A percentile compares a stretch with the other conserved stretches of the same genome.
Evolutionary conservation across 2,113 vertebrate genomes (phyloP).

Genomic region (Clarias macrocephalus): DNA sequence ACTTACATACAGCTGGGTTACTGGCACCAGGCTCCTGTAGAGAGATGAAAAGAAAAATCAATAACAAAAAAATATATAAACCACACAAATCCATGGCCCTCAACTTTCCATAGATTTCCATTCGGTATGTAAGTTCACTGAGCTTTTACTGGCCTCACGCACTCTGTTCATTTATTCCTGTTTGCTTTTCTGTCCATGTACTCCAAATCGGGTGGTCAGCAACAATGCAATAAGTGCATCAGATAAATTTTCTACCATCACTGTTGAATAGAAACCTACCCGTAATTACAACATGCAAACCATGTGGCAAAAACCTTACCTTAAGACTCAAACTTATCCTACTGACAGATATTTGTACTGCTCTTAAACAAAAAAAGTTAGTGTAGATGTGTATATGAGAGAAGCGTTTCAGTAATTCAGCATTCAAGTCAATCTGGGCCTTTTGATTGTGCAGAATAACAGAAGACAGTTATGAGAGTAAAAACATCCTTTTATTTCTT

Average conservation of each 20-base stretch:
- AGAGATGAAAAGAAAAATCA: not conserved
- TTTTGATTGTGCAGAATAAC: too few relatives aligned
- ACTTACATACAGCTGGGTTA: conserved; percentile 94
- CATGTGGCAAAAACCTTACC: not conserved
- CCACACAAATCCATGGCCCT: not conserved
- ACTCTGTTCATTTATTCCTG: not conserved
- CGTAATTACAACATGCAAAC: not conserved
- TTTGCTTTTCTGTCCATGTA: not conserved
- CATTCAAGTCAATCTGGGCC: too few relatives aligned
- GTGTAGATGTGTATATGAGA: not conserved
- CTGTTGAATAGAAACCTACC: not conserved
- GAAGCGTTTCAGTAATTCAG: not conserved
- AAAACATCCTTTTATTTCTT: too few relatives aligned
- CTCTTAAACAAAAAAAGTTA: not conserved
- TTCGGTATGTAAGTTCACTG: not conserved
- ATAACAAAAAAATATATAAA: not conserved
- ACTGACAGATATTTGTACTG: not conserved
- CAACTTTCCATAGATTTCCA: not conserved
- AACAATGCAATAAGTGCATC: not conserved
- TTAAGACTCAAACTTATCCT: not conserved
- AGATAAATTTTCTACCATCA: not conserved
- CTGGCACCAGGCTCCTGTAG: conserved; percentile 83
- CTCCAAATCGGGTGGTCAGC: not conserved
- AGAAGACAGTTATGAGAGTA: too few relatives aligned
- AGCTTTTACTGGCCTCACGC: not conserved